Evolutionary conservation across 2,797 vertebrate genomes (phyloP).

Genomic region (Aulostomus chinensis): DNA sequence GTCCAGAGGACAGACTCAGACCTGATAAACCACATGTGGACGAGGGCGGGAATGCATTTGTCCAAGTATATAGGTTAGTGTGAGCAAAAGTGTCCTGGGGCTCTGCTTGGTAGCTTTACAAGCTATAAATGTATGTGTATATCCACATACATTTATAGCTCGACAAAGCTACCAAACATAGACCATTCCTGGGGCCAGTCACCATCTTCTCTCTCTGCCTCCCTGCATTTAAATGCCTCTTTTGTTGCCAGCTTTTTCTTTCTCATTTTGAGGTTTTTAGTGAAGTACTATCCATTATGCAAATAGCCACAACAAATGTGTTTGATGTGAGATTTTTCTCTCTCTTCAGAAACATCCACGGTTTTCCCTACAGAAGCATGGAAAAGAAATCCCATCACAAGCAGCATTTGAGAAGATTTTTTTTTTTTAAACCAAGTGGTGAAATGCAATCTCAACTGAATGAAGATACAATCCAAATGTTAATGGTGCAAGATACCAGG

Average conservation of each 20-base stretch:
- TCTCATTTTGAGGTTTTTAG: not conserved
- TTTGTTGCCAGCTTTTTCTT: not conserved
- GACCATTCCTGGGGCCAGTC: not conserved
- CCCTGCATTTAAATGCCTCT: not conserved
- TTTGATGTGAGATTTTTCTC: slow-evolving; percentile 1
- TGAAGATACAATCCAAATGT: not conserved
- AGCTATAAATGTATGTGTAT: no score
- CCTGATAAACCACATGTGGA: slow-evolving; percentile 1
- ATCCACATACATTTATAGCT: slow-evolving; percentile 3
- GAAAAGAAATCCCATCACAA: slow-evolving; percentile 10
- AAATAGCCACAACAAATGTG: slow-evolving; percentile 22
- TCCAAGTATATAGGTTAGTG: slow-evolving; percentile 1
- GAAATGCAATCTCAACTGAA: slow-evolving; percentile 9
- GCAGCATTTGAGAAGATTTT: slow-evolving; percentile 9
- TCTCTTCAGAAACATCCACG: slow-evolving; percentile 20
- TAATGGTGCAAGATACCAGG: not conserved
- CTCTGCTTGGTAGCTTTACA: not conserved
- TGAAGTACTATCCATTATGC: slow-evolving; percentile 21
- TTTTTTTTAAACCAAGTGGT: slow-evolving; percentile 2
- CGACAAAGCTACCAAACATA: slow-evolving; percentile 1
- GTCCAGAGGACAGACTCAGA: no score
- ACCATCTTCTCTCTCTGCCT: not conserved
- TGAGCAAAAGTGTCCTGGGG: slow-evolving; percentile 22
- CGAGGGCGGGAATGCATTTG: not conserved
- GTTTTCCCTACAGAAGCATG: slow-evolving; percentile 14